A percentile compares a stretch with the other conserved stretches of the same genome.
Conservation (phyloP, 2,113 vertebrate species). For the Nanorana parkeri region DNA sequence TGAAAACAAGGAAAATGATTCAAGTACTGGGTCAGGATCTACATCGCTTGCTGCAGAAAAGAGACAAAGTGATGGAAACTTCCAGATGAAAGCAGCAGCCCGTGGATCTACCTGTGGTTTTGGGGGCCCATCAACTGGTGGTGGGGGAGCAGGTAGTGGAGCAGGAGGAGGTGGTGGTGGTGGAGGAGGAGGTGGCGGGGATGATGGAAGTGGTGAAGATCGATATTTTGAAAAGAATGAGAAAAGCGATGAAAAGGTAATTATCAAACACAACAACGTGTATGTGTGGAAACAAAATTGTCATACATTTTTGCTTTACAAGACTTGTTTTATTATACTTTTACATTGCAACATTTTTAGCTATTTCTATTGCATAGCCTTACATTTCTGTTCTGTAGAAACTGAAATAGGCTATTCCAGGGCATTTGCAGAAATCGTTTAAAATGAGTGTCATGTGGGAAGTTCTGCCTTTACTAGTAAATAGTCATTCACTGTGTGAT, state of each 20-base stretch:
- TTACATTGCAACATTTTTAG: too few species aligned
- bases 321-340: too few species aligned
- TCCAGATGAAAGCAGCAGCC: constrained; percentile 74
- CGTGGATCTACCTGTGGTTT: constrained; percentile 74
- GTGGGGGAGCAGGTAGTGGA: constrained; percentile 72
- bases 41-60: constrained; percentile 66
- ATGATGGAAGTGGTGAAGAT: constrained; percentile 71
- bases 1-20: constrained; percentile 90
- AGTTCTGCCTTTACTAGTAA: too few species aligned
- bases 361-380: too few species aligned
- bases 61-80: constrained; percentile 80
- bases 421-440: too few species aligned
- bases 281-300: too few species aligned
- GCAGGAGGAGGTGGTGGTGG: constrained; percentile 72
- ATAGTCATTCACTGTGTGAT: too few species aligned
- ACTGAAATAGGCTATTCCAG: too few species aligned
- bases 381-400: too few species aligned
- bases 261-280: background rate
- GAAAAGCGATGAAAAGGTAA: constrained; percentile 85
- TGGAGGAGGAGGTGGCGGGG: constrained; percentile 74
- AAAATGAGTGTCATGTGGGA: too few species aligned
- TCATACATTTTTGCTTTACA: too few species aligned
- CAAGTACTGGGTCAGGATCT: constrained; percentile 44
- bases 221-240: constrained; percentile 88
- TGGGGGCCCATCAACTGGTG: constrained; percentile 65